Evolutionary conservation across 2,888 invertebrate species (phyloP).

Genomic region (Drosophila lacicola): DNA sequence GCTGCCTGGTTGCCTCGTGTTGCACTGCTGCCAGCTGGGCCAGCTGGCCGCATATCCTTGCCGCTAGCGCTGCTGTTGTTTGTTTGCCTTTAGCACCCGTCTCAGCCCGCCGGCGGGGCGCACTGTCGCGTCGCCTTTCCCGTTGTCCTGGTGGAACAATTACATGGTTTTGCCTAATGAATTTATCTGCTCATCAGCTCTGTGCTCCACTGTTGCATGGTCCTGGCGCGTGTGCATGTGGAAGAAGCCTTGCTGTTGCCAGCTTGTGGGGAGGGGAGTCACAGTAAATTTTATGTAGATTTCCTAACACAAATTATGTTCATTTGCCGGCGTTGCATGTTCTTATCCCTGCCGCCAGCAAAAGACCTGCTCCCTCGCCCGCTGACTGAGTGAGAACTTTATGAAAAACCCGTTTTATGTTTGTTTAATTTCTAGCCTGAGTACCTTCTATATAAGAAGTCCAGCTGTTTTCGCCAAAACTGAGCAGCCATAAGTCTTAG

Average conservation of each 20-base stretch:
- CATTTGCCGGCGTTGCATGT: conserved; percentile 74
- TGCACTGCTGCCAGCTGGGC: conserved; percentile 46
- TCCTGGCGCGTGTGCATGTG: conserved; percentile 29
- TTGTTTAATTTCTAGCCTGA: conserved; percentile 7
- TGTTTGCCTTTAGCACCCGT: conserved; percentile 17
- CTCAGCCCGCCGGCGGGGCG: conserved; percentile 38
- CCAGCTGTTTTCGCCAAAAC: conserved; percentile 38
- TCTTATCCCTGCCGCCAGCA: conserved; percentile 44
- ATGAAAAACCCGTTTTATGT: conserved; percentile 65
- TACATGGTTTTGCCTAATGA: conserved; percentile 85
- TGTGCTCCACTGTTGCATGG: conserved; percentile 55
- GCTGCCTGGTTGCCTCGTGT: conserved; percentile 7
- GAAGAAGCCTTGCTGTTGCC: conserved; percentile 24
- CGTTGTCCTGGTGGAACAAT: conserved; percentile 83
- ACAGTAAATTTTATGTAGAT: conserved; percentile 83
- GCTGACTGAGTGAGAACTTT: conserved; percentile 61
- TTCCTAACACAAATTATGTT: conserved; percentile 84
- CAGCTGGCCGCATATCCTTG: conserved; percentile 55
- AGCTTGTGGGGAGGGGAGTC: conserved; percentile 40
- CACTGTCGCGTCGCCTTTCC: conserved; percentile 58
- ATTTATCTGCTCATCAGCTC: conserved; percentile 85
- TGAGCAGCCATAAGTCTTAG: conserved; percentile 42
- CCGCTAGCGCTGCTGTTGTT: conserved; percentile 29
- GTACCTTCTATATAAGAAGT: background rate
- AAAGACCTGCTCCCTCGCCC: background rate